A percentile compares a stretch with the other conserved stretches of the same genome.
Evolutionary conservation across 2,797 vertebrate species (phyloP).

Genomic region (Acrossocheilus fasciatus): DNA sequence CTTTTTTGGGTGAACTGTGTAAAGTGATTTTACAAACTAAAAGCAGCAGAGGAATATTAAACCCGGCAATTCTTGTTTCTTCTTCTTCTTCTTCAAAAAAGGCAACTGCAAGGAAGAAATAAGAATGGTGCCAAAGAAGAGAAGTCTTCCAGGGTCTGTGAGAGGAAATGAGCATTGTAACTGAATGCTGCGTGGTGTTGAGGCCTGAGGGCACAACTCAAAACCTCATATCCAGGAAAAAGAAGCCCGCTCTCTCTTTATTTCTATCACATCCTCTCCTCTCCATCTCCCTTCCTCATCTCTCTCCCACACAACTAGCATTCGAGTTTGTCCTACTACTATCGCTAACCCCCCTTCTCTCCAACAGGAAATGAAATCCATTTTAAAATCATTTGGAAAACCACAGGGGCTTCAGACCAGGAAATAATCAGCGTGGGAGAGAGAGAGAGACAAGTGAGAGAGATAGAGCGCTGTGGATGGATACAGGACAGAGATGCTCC

Average conservation of each 20-base stretch:
- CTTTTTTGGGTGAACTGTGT: not conserved
- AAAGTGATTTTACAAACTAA: not conserved
- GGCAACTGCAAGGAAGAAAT: not conserved
- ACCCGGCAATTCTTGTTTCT: not conserved
- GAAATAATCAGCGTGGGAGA: slow-evolving; percentile 64
- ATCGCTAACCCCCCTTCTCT: slow-evolving; percentile 37
- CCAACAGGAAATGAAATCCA: slow-evolving; percentile 67
- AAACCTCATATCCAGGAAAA: slow-evolving; percentile 56
- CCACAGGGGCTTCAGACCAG: slow-evolving; percentile 63
- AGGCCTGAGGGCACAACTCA: slow-evolving; percentile 55
- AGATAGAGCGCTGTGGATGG: slow-evolving; percentile 45
- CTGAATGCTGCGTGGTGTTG: slow-evolving; percentile 56
- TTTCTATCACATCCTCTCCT: slow-evolving; percentile 27
- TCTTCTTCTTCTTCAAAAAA: not conserved
- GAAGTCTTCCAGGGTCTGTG: slow-evolving; percentile 41
- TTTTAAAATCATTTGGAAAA: slow-evolving; percentile 67
- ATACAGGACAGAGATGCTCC: slow-evolving; percentile 51
- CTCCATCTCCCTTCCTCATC: slow-evolving; percentile 18
- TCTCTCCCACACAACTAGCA: slow-evolving; percentile 49
- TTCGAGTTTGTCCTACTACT: slow-evolving; percentile 52
- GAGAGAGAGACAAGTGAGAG: slow-evolving; percentile 44
- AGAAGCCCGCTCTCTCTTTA: slow-evolving; percentile 30
- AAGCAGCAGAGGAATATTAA: slow-evolving; percentile 10
- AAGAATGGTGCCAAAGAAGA: slow-evolving; percentile 26
- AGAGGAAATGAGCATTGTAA: slow-evolving; percentile 63